These are phyloP conservation scores for Osmerus mordax DNA, from an alignment of 2,113 vertebrate species.

Conservation along the genomic window DNA sequence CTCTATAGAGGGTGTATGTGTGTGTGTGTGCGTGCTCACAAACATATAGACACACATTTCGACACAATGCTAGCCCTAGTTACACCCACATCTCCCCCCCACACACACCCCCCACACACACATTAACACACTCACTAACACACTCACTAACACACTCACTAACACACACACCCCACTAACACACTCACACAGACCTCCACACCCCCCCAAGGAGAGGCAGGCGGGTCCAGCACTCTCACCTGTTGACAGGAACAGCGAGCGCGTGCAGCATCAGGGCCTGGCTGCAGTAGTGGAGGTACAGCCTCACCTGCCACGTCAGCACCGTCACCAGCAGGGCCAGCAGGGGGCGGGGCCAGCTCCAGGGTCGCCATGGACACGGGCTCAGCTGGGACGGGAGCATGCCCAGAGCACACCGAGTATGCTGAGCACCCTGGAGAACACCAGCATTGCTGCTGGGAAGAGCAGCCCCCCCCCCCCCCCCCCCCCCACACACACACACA, in stretches of 20 bases:
- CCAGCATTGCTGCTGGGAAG: slow-evolving; percentile 26
- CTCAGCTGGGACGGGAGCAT: slow-evolving; percentile 76
- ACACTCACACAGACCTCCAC: neutral
- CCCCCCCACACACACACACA: no score
- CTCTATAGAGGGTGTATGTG: slow-evolving; percentile 9
- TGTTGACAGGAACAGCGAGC: slow-evolving; percentile 85
- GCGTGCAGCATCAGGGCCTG: slow-evolving; percentile 89
- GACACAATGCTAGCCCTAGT: neutral
- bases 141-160: neutral
- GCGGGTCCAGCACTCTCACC: slow-evolving; percentile 80
- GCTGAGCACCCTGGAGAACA: slow-evolving; percentile 39
- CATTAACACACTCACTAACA: no score
- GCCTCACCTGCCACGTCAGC: slow-evolving; percentile 80
- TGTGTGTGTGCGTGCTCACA: slow-evolving; percentile 8
- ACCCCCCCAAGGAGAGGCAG: neutral
- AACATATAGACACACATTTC: neutral
- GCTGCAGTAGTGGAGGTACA: slow-evolving; percentile 91
- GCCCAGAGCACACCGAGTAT: slow-evolving; percentile 59
- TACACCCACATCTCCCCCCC: neutral
- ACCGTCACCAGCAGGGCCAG: slow-evolving; percentile 74
- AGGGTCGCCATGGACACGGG: slow-evolving; percentile 61
- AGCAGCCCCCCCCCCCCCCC: no score
- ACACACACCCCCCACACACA: neutral
- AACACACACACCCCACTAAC: no score
- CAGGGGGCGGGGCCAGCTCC: slow-evolving; percentile 74